Evolutionary conservation across 2,888 invertebrate genomes (phyloP).

Genomic region (Pristionchus arcanus): DNA sequence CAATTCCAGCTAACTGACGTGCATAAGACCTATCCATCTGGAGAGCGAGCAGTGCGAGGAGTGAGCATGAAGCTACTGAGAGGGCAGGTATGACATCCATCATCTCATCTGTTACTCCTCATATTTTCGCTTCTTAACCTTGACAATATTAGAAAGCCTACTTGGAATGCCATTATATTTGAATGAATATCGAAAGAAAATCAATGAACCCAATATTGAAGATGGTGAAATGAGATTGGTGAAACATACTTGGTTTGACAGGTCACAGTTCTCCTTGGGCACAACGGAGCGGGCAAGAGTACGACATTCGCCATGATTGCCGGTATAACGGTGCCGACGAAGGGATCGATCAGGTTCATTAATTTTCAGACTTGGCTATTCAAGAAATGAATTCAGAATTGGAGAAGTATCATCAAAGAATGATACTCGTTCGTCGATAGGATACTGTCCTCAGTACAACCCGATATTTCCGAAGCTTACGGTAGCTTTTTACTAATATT

Average conservation of each 20-base stretch:
- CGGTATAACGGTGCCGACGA: conserved; percentile 70
- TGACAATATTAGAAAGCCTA: too few relatives aligned
- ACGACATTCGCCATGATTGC: conserved; percentile 70
- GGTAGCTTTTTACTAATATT: not conserved
- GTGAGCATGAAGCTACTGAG: conserved; percentile 71
- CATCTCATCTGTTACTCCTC: too few relatives aligned
- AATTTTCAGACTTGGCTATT: not conserved
- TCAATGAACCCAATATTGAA: not conserved
- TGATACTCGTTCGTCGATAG: not conserved
- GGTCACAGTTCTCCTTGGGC: conserved; percentile 76
- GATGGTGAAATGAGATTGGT: too few relatives aligned
- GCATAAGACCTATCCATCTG: conserved; percentile 55
- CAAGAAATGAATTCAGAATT: not conserved
- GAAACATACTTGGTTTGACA: conserved; percentile 20
- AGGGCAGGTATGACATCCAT: conserved; percentile 72
- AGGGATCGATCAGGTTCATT: conserved; percentile 59
- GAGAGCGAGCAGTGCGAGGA: conserved; percentile 75
- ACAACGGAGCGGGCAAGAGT: conserved; percentile 77
- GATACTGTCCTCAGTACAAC: conserved; percentile 47
- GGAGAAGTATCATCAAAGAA: not conserved
- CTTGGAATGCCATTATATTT: too few relatives aligned
- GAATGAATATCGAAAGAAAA: too few relatives aligned
- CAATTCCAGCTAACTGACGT: not conserved
- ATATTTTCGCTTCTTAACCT: too few relatives aligned
- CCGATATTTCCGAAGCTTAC: conserved; percentile 28